Evolutionary conservation across 1,140 invertebrate genomes (phyloP).

Genomic region (Leptinotarsa lineolata): DNA sequence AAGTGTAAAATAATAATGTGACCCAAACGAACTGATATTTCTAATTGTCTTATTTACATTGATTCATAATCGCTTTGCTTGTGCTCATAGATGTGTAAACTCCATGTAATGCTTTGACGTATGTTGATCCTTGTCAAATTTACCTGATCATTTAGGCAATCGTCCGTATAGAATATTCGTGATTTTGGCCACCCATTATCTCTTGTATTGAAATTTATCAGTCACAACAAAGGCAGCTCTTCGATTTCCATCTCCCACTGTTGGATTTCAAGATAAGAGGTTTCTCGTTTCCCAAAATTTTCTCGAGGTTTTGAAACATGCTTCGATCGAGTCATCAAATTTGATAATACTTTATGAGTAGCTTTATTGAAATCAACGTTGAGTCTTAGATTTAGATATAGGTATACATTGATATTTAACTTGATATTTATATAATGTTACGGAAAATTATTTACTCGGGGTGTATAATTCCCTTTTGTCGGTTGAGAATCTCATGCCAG

Average conservation of each 20-base stretch:
- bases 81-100: slow-evolving; percentile 1
- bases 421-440: not conserved
- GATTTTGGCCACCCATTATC: slow-evolving; percentile 1
- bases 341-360: not conserved
- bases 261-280: not conserved
- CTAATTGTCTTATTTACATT: not conserved
- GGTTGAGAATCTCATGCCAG: not conserved
- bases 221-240: not conserved
- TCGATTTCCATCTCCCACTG: not conserved
- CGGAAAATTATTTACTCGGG: not conserved
- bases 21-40: not conserved
- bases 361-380: not conserved
- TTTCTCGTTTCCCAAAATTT: not conserved
- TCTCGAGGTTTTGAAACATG: not conserved
- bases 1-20: slow-evolving; percentile 1
- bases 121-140: not conserved
- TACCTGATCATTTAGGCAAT: not conserved
- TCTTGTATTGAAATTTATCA: not conserved
- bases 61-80: not conserved
- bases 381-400: not conserved
- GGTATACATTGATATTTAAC: not conserved
- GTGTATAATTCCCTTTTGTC: not conserved
- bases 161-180: not conserved
- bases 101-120: not conserved
- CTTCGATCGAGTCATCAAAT: not conserved